These are phyloP conservation scores for Idaea aversata DNA, from an alignment of 2,888 invertebrate species.

Conservation along the genomic window DNA sequence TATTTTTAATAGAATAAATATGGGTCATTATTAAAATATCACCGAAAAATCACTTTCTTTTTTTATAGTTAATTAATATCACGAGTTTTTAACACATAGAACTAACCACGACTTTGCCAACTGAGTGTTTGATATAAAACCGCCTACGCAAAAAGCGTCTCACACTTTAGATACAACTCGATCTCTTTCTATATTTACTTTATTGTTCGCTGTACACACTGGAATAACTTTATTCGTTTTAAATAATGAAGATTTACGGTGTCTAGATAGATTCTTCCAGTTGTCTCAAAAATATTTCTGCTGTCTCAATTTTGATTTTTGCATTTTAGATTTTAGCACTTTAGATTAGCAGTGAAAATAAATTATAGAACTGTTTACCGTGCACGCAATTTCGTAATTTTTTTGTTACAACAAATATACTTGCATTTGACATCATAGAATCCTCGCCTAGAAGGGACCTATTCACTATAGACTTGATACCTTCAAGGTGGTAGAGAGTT, in stretches of 20 bases:
- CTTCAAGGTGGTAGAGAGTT: too few species aligned
- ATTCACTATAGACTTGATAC: too few species aligned
- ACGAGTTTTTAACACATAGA: neutral
- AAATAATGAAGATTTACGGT: neutral
- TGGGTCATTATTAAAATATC: neutral
- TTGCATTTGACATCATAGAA: too few species aligned
- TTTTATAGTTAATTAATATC: neutral
- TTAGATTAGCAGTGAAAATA: too few species aligned
- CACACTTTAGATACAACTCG: slow-evolving; percentile 14
- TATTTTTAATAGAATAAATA: too few species aligned
- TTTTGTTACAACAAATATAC: too few species aligned
- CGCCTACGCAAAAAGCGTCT: neutral
- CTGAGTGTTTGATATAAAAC: neutral
- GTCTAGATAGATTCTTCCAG: neutral
- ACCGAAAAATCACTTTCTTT: too few species aligned
- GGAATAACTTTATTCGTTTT: neutral
- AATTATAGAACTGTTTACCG: too few species aligned
- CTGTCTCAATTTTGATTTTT: too few species aligned
- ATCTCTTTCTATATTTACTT: slow-evolving; percentile 38
- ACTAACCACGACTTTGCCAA: neutral
- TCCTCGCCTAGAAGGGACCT: too few species aligned
- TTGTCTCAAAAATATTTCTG: neutral
- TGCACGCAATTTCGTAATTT: too few species aligned
- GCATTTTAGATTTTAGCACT: too few species aligned
- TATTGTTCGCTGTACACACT: slow-evolving; percentile 21